Percentiles rank a stretch among this genome's conserved stretches.
These are phyloP conservation scores for Zingel zingel DNA, from an alignment of 2,113 vertebrate species.

Conservation along the genomic window DNA sequence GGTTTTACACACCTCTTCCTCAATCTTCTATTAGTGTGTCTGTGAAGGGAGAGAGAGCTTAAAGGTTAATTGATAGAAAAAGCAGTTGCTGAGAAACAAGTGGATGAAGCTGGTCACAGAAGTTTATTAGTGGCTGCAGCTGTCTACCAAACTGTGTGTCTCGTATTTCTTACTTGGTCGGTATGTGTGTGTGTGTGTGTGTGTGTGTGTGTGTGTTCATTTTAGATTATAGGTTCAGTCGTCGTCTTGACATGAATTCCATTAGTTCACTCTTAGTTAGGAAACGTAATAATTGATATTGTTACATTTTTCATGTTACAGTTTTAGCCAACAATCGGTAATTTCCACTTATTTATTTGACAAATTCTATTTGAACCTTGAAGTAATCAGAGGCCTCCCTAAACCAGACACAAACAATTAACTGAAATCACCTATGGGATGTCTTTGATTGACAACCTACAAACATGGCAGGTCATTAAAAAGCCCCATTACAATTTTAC, in stretches of 20 bases:
- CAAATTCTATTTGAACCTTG: not conserved
- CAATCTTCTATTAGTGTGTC: constrained; percentile 37
- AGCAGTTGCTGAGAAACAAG: constrained; percentile 44
- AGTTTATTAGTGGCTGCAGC: constrained; percentile 47
- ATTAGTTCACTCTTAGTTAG: not conserved
- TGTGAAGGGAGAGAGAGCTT: constrained; percentile 46
- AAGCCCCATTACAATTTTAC: no score
- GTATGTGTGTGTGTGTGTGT: not conserved
- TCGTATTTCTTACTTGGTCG: no score
- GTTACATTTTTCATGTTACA: not conserved
- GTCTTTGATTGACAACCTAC: not conserved
- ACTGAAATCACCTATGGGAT: not conserved
- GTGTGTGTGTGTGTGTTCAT: not conserved
- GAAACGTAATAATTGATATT: not conserved
- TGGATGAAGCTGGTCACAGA: constrained; percentile 31
- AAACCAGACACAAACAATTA: not conserved
- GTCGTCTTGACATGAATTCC: not conserved
- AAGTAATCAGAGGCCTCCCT: not conserved
- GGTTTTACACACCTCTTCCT: constrained; percentile 38
- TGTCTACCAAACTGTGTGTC: constrained; percentile 4
- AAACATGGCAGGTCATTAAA: not conserved
- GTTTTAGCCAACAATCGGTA: not conserved
- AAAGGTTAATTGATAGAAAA: constrained; percentile 73
- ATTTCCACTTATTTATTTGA: not conserved
- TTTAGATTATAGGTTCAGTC: not conserved